Evolutionary conservation across 2,113 vertebrate species (phyloP).

Genomic region (Daboia siamensis): DNA sequence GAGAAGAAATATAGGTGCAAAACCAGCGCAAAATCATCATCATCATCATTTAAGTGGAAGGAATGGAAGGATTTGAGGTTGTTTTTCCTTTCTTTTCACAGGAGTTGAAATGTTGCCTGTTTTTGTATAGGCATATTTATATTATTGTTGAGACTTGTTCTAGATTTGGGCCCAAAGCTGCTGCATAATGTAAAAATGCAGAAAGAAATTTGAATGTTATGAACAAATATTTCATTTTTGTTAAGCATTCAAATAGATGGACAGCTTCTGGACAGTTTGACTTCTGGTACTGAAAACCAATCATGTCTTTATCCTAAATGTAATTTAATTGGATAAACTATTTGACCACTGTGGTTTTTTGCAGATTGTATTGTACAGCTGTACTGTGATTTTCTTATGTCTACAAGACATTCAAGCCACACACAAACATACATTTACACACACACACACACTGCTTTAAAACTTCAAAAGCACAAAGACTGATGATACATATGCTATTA

Average conservation of each 20-base stretch:
- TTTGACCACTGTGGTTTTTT: neutral
- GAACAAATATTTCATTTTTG: neutral
- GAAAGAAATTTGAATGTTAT: neutral
- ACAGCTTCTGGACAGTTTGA: neutral
- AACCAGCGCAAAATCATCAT: neutral
- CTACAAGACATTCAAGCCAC: neutral
- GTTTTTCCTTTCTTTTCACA: neutral
- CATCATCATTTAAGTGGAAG: no score
- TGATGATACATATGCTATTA: neutral
- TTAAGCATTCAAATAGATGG: neutral
- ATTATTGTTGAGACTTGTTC: neutral
- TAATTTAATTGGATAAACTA: neutral
- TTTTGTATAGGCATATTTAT: neutral
- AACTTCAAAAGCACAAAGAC: neutral
- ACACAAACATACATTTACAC: neutral
- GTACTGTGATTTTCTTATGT: neutral
- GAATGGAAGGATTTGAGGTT: neutral
- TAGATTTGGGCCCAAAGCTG: neutral
- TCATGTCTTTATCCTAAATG: neutral
- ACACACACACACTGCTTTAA: neutral
- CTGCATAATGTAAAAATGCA: neutral
- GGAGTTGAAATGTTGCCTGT: neutral
- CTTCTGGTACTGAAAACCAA: neutral
- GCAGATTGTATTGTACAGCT: neutral
- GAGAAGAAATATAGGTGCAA: neutral